Base-by-base conservation (phyloP, 2,113 vertebrate genomes). In the Castor canadensis region DNA sequence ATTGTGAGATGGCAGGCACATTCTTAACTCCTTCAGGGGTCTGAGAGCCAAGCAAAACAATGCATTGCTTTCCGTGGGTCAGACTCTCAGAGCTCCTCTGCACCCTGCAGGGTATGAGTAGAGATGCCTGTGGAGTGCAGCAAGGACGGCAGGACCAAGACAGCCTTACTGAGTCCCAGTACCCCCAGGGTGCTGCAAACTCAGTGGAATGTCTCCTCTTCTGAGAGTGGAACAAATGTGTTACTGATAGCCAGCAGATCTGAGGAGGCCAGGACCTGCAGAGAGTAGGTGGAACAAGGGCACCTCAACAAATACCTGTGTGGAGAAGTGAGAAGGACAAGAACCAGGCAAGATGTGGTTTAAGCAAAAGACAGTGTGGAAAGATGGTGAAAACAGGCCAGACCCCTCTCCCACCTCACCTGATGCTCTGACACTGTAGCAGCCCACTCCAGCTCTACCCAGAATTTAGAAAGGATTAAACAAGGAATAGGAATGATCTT, bases 11-110 rank as follows among this genome's bases (percentile, higher is more conserved):
- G 47, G 26, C 11, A 28, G 47, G 26, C 11, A 0, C 24, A 28
- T 71, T 35, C 47, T 86, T 69, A 32, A 43, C n/a, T 86, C 52
- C 5, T 24, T 84, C 32, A 83, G 24, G 17, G n/a, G 13, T 49
- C 67, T 90, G 52, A 76, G 19, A 83, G 32, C 56, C 84, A 87
- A 94, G 88, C 32, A 28, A 92, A 86, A n/a, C 49, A 38, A 22
- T 9, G 9, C 20, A 58, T 91, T 67, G n/a, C 43, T 83, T 43
- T 85, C 20, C 40, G 16, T 54, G 12, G 4, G 17, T 30, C 71
- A 69, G 32, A 12, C 28, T 60, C 49, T 4, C 10, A 0, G 30
- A 60, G 26, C 26, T 12, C 35, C 82, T 75, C 71, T 45, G 32
- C 0, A 40, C 26, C 5, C 64, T 54, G 22, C 22, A 66, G 52